Base-by-base conservation (phyloP, 2,888 invertebrate genomes). In the Torymus tubicola region DNA sequence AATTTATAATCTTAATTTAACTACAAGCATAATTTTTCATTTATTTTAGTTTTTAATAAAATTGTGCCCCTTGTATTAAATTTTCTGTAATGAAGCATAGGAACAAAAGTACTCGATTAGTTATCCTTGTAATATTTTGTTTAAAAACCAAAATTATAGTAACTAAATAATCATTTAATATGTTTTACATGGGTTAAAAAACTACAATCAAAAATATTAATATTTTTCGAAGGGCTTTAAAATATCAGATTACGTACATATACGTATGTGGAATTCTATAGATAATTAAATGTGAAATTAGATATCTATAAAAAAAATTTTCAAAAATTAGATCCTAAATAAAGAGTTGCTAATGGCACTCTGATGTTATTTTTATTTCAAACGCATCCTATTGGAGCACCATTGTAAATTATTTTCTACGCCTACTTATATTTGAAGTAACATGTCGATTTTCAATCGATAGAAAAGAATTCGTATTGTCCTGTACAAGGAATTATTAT, bases 401-500 rank as follows among this genome's bases (percentile, higher is more conserved):
- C 78, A 78, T 61, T 78, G 24, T 55, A 74, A 81, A 81, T 74
- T 74, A 81, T 73, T 70, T 55, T 63, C 77, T 73, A 80, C 1
- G 18, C 16, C 13, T 81, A 77, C 42, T 52, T 63, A 68, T 65
- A 78, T 57, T 74, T 81, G 64, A 78, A 81, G 52, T 71, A 78
- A 71, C 61, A 70, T 14, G 55, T 70, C 70, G 81, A 81, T 78
- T 81, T 75, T 31, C 4, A 81, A 75, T 81, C 78, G 71, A 75
- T 68, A 8, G 50, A 74, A 75, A 81, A 60, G 60, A 74, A 81
- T 50, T 73, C 21, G 31, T 74, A 81, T 74, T 74, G 52, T 78
- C 81, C 81, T 81, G 67, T 75, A 81, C 68, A 75, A 76, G 72
- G 61, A 80, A 76, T 81, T 58, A 76, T 81, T 58, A 76, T 69